Percentiles rank a stretch among this genome's conserved stretches.
These are phyloP conservation scores for Tenthredo amoena DNA, from an alignment of 2,888 invertebrate genomes.

Conservation along the genomic window DNA sequence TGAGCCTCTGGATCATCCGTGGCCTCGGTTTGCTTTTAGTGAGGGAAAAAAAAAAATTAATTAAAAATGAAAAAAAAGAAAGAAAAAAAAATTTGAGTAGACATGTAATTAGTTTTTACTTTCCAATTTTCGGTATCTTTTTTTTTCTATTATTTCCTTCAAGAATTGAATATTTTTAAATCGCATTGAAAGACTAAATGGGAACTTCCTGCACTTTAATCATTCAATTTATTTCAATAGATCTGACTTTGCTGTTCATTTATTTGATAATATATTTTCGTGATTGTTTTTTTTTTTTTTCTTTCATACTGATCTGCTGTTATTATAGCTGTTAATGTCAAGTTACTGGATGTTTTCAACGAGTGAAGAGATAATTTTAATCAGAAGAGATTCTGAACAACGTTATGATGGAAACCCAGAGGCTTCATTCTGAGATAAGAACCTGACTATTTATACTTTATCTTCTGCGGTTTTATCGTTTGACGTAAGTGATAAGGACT, in stretches of 20 bases:
- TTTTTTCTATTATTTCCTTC: not conserved
- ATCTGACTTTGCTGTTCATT: not conserved
- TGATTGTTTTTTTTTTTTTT: not conserved
- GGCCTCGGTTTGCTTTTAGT: constrained; percentile 67
- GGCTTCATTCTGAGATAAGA: not conserved
- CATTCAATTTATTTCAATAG: constrained; percentile 30
- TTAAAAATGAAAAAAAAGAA: not conserved
- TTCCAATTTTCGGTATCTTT: not conserved
- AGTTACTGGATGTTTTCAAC: not conserved
- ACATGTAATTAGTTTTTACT: not conserved
- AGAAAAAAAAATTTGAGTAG: not conserved
- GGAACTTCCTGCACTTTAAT: constrained; percentile 14
- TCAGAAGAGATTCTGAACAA: not conserved
- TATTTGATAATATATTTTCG: not conserved
- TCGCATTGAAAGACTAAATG: not conserved
- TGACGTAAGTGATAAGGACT: not conserved
- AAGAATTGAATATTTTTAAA: not conserved
- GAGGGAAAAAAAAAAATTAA: not conserved
- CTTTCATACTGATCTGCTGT: too few species aligned
- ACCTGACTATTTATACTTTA: not conserved
- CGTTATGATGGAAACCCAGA: not conserved
- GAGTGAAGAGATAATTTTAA: not conserved
- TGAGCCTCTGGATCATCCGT: constrained; percentile 79
- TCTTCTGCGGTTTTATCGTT: not conserved
- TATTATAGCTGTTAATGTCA: not conserved